phyloP scores from a whole-genome alignment of 2,888 invertebrate species.

The Ptychoptera contaminata region DNA sequence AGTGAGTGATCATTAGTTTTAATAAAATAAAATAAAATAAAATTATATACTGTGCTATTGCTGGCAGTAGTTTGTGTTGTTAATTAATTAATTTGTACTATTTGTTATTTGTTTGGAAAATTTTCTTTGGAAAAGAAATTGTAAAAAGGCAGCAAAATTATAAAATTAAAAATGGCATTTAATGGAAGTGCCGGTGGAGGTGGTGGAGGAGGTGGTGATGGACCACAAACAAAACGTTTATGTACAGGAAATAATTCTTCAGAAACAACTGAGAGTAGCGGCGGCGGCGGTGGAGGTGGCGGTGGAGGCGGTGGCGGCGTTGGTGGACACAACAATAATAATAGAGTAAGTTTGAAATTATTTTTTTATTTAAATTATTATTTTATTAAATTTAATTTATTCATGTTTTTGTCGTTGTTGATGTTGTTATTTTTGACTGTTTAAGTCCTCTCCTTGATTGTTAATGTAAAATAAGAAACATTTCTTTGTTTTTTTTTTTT shows the following conservation, averaged over 20 bases:
- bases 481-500: too few relatives aligned
- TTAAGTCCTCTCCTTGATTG: background rate
- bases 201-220: conserved; percentile 7
- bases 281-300: conserved; percentile 1
- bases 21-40: too few relatives aligned
- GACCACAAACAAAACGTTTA: conserved; percentile 9
- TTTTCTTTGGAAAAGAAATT: too few relatives aligned
- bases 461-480: too few relatives aligned
- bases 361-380: background rate
- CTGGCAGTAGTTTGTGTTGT: too few relatives aligned
- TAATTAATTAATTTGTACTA: too few relatives aligned
- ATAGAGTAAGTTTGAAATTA: conserved; percentile 1
- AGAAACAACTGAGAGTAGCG: conserved; percentile 5
- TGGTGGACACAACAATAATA: background rate
- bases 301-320: conserved; percentile 2
- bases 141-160: background rate
- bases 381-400: background rate
- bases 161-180: conserved; percentile 8
- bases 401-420: background rate
- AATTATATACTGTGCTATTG: too few relatives aligned
- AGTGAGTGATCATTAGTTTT: too few relatives aligned
- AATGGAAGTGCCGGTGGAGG: conserved; percentile 5
- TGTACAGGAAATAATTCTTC: conserved; percentile 7
- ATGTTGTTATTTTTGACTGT: background rate
- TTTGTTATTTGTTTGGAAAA: too few relatives aligned